Evolutionary conservation across 2,113 vertebrate genomes (phyloP).

Genomic region (Sceloporus undulatus): DNA sequence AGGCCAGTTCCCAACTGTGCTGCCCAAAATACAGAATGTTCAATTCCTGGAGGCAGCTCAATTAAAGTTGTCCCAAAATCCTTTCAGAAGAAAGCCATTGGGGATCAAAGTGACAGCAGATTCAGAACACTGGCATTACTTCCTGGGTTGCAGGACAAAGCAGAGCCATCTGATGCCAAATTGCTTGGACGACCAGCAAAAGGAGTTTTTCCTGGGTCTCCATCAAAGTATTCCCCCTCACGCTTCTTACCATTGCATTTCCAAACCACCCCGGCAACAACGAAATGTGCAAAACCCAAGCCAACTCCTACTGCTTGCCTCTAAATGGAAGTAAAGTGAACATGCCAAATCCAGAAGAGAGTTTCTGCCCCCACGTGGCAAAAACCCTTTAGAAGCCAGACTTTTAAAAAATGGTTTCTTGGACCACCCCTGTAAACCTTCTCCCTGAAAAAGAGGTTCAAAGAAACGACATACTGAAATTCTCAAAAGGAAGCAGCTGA

Average conservation of each 20-base stretch:
- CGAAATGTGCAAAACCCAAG: slow-evolving; percentile 1
- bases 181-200: not conserved
- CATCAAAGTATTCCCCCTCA: not conserved
- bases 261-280: not conserved
- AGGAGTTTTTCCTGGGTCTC: too few species aligned
- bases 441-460: too few species aligned
- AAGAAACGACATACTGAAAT: not conserved
- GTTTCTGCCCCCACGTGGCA: not conserved
- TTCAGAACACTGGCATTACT: not conserved
- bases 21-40: slow-evolving; percentile 31
- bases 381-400: not conserved
- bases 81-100: slow-evolving; percentile 2
- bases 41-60: slow-evolving; percentile 16
- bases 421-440: not conserved
- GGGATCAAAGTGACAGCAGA: slow-evolving; percentile 5
- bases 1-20: slow-evolving; percentile 33
- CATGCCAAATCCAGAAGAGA: not conserved
- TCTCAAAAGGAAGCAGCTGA: not conserved
- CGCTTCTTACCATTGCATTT: not conserved
- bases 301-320: too few species aligned
- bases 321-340: not conserved
- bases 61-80: slow-evolving; percentile 26
- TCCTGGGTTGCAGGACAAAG: not conserved
- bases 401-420: not conserved
- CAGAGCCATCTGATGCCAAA: not conserved